These are phyloP conservation scores for Pseudochirops cupreus DNA, from an alignment of 2,797 vertebrate genomes.

Conservation along the genomic window DNA sequence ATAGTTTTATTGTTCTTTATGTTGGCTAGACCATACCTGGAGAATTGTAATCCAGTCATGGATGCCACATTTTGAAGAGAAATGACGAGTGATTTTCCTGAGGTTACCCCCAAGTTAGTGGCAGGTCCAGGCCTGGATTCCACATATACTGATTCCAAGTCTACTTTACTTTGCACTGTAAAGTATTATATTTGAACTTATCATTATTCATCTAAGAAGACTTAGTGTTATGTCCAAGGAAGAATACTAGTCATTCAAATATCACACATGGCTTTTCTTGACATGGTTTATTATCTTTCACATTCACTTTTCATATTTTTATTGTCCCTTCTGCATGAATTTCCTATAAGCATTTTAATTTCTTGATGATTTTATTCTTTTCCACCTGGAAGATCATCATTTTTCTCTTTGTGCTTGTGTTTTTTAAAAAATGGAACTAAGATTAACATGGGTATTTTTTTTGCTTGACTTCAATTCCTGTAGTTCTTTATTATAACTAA, in stretches of 20 bases:
- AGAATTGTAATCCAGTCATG: neutral
- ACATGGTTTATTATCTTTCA: constrained; percentile 25
- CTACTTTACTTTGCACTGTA: neutral
- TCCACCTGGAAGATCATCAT: constrained; percentile 36
- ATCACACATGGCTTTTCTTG: constrained; percentile 8
- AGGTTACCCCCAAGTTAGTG: constrained; percentile 10
- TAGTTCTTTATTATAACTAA: constrained; percentile 51
- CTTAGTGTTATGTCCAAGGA: constrained; percentile 45
- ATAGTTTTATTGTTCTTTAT: neutral
- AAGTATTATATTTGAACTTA: constrained; percentile 3
- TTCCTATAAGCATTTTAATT: constrained; percentile 57
- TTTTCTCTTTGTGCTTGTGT: constrained; percentile 18
- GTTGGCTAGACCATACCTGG: neutral
- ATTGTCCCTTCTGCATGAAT: neutral
- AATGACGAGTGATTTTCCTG: neutral
- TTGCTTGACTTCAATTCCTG: constrained; percentile 65
- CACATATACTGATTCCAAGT: neutral
- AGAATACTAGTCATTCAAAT: constrained; percentile 26
- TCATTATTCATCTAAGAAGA: constrained; percentile 45
- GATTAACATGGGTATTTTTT: constrained; percentile 51
- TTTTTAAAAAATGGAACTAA: constrained; percentile 57
- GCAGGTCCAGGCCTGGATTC: constrained; percentile 5
- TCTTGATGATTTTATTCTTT: constrained; percentile 59
- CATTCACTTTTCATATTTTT: constrained; percentile 36
- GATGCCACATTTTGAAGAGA: neutral